Percentiles rank a stretch among this genome's conserved stretches.
phyloP scores from a whole-genome alignment of 2,113 vertebrate species.

The Galeopterus variegatus region DNA sequence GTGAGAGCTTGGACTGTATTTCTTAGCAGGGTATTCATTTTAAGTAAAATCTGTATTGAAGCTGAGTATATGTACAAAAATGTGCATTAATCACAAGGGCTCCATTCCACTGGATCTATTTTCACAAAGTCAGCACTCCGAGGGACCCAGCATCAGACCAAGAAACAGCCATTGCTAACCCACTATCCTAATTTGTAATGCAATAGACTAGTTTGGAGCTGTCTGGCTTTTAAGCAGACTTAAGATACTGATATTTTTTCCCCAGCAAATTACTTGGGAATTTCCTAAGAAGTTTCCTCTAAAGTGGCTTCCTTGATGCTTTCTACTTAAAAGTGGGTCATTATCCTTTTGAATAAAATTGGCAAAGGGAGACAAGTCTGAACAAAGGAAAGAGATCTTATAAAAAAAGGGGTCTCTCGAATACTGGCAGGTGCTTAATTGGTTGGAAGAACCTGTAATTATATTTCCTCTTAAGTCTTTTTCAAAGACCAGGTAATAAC shows the following conservation, averaged over 20 bases:
- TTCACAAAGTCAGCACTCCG: not conserved
- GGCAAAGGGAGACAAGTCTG: conserved; percentile 52
- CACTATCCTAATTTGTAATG: not conserved
- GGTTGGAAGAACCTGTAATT: conserved; percentile 65
- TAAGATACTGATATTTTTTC: not conserved
- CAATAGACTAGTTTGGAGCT: not conserved
- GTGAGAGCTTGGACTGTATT: not conserved
- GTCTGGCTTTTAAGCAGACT: not conserved
- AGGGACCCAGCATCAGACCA: not conserved
- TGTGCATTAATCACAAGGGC: not conserved
- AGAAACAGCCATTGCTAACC: not conserved
- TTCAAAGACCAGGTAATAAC: conserved; percentile 39
- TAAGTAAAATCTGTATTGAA: not conserved
- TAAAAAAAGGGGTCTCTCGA: conserved; percentile 51
- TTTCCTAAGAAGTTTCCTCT: conserved; percentile 59
- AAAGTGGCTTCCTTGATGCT: conserved; percentile 34
- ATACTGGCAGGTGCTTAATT: conserved; percentile 40
- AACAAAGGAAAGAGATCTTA: conserved; percentile 29
- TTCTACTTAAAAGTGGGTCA: conserved; percentile 49
- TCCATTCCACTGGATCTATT: not conserved
- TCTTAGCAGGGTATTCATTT: not conserved
- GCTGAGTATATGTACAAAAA: not conserved
- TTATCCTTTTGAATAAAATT: conserved; percentile 68
- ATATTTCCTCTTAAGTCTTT: conserved; percentile 48
- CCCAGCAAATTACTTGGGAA: not conserved